Evolutionary conservation across 2,113 vertebrate genomes (phyloP).

Genomic region (Delphinapterus leucas): DNA sequence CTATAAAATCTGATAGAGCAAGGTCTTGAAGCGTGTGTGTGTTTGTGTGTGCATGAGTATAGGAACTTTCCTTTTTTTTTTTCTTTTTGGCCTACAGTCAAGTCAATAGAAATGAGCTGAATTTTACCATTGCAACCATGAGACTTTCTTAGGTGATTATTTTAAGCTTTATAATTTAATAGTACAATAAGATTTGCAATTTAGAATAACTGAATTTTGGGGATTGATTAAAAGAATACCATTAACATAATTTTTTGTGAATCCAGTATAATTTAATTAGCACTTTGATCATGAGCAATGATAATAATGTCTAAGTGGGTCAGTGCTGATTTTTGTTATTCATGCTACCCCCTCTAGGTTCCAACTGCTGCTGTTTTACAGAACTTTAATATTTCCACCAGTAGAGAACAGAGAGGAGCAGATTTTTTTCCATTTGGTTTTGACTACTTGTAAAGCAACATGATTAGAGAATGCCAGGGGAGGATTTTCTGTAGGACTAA

Average conservation of each 20-base stretch:
- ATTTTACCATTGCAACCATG: not conserved
- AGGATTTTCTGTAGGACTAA: not conserved
- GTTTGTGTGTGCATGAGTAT: not conserved
- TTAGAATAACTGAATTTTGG: not conserved
- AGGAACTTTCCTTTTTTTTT: not conserved
- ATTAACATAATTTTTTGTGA: not conserved
- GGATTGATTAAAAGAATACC: not conserved
- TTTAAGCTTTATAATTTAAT: conserved; percentile 7
- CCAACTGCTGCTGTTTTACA: not conserved
- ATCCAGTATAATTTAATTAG: not conserved
- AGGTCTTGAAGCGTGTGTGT: not conserved
- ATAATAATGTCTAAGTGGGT: not conserved
- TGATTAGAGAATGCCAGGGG: not conserved
- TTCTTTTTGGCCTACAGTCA: not conserved
- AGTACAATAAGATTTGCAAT: not conserved
- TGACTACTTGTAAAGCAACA: not conserved
- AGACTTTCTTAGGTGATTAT: not conserved
- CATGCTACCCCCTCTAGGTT: not conserved
- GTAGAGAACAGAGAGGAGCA: not conserved
- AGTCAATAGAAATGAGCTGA: not conserved
- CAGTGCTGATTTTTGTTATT: not conserved
- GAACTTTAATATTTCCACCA: not conserved
- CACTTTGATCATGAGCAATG: not conserved
- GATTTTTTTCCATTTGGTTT: not conserved
- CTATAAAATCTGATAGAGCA: not conserved